Evolutionary conservation across 2,113 vertebrate species (phyloP).

Genomic region (Psettodes erumei): DNA sequence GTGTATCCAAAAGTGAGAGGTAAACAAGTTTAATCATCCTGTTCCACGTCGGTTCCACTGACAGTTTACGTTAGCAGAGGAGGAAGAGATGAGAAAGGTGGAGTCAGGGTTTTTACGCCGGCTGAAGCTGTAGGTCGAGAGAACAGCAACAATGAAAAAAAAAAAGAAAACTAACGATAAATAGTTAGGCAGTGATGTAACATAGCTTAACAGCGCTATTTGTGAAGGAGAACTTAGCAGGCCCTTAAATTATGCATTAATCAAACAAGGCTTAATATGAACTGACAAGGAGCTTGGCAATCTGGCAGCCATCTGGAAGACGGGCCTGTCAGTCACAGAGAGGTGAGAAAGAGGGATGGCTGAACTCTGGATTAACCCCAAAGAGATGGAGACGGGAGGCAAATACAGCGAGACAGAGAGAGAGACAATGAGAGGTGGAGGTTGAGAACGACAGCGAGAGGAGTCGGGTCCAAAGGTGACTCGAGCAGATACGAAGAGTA

Average conservation of each 20-base stretch:
- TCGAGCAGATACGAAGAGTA: conserved; percentile 31
- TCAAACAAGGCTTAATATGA: conserved; percentile 76
- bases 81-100: conserved; percentile 35
- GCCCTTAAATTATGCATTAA: conserved; percentile 77
- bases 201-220: conserved; percentile 56
- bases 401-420: conserved; percentile 16
- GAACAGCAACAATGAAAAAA: conserved; percentile 5
- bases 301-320: conserved; percentile 80
- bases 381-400: conserved; percentile 5
- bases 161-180: conserved; percentile 34
- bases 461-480: conserved; percentile 44
- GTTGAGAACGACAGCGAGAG: conserved; percentile 37
- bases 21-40: conserved; percentile 67
- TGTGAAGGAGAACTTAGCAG: conserved; percentile 66
- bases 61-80: conserved; percentile 62
- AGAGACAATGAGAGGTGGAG: conserved; percentile 29
- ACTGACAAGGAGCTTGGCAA: conserved; percentile 74
- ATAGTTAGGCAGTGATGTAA: conserved; percentile 63
- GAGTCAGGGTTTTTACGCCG: neutral
- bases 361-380: conserved; percentile 69
- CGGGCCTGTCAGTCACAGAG: conserved; percentile 73
- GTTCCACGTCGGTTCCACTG: conserved; percentile 56
- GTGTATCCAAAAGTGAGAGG: conserved; percentile 42
- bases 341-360: conserved; percentile 73
- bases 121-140: conserved; percentile 33